Evolutionary conservation across 2,888 invertebrate genomes (phyloP), one percentile per base, ranked within the genome.

Genomic region (Blastobasis adustella): DNA sequence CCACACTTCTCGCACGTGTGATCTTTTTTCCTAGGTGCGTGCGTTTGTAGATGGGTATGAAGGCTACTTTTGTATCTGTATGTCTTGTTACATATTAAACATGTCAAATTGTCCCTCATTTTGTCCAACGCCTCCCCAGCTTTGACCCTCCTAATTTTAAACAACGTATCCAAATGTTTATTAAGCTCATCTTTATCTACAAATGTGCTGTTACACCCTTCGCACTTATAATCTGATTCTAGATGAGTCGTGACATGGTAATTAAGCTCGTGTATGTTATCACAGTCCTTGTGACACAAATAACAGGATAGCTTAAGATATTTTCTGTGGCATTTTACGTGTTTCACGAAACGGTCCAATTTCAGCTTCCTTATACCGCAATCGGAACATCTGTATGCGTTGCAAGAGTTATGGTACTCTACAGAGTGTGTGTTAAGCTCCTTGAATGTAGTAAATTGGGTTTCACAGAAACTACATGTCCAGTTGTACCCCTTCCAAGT

Each of bases 381-480:
- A 61, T 93, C 91, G 0, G 89, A 90, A 65, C 93, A 93, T 63
- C 90, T 85, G 65, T 90, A 93, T 45, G 91, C 89, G 10, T 91
- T 89, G 49, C 90, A 88, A 55, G 90, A 89, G 52, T 90, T 88
- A 62, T 93, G 93, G 50, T 86, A 85, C 43, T 84, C 79, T 58
- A 90, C 82, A 39, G 91, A 90, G 71, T 93, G 93, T 5, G 79
- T 77, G 52, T 89, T 83, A 10, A 93, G 70, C 41, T 82, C 82
- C 0, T 76, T 68, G 4, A 78, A 54, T 1, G 58, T 69, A 0
- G 69, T 57, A 51, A 82, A 83, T 49, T 73, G 61, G 0, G 76
- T 76, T 37, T 71, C 79, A 50, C 85, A 85, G 45, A 66, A 72
- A 0, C 72, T 66, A 60, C 85, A 85, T 0, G 62, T 67, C 85